A percentile compares a stretch with the other conserved stretches of the same genome.
Conservation (phyloP, 2,113 vertebrate species). For the Sinocyclocheilus anophthalmus region DNA sequence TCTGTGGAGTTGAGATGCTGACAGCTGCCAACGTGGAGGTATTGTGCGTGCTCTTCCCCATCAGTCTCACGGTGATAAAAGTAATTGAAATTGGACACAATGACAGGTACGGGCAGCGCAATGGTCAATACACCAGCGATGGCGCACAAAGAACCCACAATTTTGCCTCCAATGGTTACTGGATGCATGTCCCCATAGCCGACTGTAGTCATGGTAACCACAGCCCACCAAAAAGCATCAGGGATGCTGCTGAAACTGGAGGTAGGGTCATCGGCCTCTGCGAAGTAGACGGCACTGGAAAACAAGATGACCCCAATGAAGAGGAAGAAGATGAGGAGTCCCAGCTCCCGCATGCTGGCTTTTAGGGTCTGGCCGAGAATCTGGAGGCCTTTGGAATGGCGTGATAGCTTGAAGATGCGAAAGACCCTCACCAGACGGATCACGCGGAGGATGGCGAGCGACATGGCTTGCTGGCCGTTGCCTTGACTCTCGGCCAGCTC, state of each 20-base stretch:
- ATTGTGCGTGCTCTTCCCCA: conserved; percentile 92
- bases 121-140: conserved; percentile 97
- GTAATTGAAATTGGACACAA: conserved; percentile 99
- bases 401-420: conserved; percentile 97
- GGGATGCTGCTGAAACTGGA: conserved; percentile 97
- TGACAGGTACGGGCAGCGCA: conserved; percentile 94
- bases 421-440: conserved; percentile 95
- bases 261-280: conserved; percentile 91
- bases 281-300: conserved; percentile 97
- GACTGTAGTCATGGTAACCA: conserved; percentile 98
- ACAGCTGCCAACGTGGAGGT: conserved; percentile 86
- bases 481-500: conserved; percentile 90
- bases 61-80: conserved; percentile 98
- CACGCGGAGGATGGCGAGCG: conserved; percentile 93
- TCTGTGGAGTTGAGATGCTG: conserved; percentile 86
- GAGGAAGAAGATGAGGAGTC: conserved; percentile 95
- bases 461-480: conserved; percentile 96
- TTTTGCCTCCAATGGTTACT: conserved; percentile 96
- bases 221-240: conserved; percentile 99
- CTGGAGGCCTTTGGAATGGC: conserved; percentile 96
- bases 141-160: conserved; percentile 94
- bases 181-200: conserved; percentile 98
- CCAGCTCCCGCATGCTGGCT: conserved; percentile 94
- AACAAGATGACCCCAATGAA: conserved; percentile 97
- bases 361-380: conserved; percentile 96